These are phyloP conservation scores for Pungitius pungitius DNA, from an alignment of 2,113 vertebrate species.

Conservation along the genomic window DNA sequence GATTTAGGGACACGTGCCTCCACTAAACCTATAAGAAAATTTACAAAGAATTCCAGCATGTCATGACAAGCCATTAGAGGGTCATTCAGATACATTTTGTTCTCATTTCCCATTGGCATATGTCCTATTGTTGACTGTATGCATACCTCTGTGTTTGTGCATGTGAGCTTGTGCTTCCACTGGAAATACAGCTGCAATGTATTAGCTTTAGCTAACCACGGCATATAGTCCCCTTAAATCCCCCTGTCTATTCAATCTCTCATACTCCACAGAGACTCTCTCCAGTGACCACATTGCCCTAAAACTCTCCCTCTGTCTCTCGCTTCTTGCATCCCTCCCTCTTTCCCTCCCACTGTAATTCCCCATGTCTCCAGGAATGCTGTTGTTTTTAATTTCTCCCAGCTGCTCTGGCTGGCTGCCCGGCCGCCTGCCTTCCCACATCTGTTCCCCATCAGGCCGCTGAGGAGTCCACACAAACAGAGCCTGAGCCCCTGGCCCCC, in stretches of 20 bases:
- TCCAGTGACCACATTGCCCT: conserved; percentile 75
- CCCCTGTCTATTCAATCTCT: conserved; percentile 63
- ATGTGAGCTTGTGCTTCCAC: conserved; percentile 37
- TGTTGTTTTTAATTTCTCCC: conserved; percentile 89
- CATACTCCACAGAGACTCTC: conserved; percentile 62
- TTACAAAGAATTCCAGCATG: conserved; percentile 18
- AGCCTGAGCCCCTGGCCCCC: conserved; percentile 76
- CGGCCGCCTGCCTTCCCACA: conserved; percentile 87
- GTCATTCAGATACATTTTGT: conserved; percentile 30
- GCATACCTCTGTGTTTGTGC: neutral
- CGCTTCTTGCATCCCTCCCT: conserved; percentile 54
- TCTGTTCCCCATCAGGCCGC: conserved; percentile 88
- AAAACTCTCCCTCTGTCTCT: conserved; percentile 71
- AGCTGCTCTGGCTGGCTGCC: conserved; percentile 85
- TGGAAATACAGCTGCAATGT: conserved; percentile 70
- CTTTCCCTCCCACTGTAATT: conserved; percentile 79
- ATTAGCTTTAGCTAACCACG: conserved; percentile 72
- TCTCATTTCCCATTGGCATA: conserved; percentile 35
- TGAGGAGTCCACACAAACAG: conserved; percentile 84
- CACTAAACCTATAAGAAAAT: conserved; percentile 44
- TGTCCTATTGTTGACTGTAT: conserved; percentile 14
- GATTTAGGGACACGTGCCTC: conserved; percentile 44
- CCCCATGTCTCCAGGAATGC: conserved; percentile 83
- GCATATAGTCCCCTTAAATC: conserved; percentile 68
- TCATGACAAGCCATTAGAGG: conserved; percentile 50